Conservation (phyloP, 2,888 invertebrate genomes). For the Cheilosia impressa region DNA sequence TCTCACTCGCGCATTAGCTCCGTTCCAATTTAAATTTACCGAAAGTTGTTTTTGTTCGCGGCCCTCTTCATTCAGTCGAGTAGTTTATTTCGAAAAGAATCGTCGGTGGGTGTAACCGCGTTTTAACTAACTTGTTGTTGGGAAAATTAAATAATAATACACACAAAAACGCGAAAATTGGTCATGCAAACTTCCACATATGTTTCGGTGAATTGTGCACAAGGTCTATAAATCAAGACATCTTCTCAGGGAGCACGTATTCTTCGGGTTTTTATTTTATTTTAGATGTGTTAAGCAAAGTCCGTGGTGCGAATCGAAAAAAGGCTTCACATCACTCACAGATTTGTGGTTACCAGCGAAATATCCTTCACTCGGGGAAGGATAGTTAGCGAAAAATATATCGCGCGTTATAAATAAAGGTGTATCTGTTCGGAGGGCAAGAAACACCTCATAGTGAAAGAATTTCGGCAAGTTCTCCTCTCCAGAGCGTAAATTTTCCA, state of each 20-base stretch:
- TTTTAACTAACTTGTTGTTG: constrained; percentile 41
- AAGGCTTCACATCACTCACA: constrained; percentile 34
- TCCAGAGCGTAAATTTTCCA: constrained; percentile 2
- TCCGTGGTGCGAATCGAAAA: constrained; percentile 33
- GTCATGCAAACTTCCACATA: constrained; percentile 8
- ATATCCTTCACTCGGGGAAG: constrained; percentile 69
- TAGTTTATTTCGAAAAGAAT: constrained; percentile 35
- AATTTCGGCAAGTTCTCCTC: constrained; percentile 6
- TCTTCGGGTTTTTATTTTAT: constrained; percentile 11
- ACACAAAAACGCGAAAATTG: constrained; percentile 9
- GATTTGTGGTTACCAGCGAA: constrained; percentile 48
- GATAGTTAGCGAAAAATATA: constrained; percentile 48
- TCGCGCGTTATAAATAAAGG: constrained; percentile 24
- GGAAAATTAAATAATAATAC: constrained; percentile 47
- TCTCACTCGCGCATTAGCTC: constrained; percentile 31
- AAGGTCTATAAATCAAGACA: constrained; percentile 11
- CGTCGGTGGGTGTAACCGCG: constrained; percentile 48
- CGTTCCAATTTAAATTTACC: constrained; percentile 24
- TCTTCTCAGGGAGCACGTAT: constrained; percentile 26
- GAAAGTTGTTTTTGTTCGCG: constrained; percentile 63
- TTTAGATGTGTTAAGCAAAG: constrained; percentile 36
- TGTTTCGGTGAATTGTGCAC: constrained; percentile 16
- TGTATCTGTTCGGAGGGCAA: constrained; percentile 29
- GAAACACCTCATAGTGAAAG: constrained; percentile 18
- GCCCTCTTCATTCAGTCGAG: constrained; percentile 53